Percentiles rank a stretch among this genome's conserved stretches.
These are phyloP conservation scores for Gymnorhina tibicen DNA, from an alignment of 2,113 vertebrate species.

Conservation along the genomic window DNA sequence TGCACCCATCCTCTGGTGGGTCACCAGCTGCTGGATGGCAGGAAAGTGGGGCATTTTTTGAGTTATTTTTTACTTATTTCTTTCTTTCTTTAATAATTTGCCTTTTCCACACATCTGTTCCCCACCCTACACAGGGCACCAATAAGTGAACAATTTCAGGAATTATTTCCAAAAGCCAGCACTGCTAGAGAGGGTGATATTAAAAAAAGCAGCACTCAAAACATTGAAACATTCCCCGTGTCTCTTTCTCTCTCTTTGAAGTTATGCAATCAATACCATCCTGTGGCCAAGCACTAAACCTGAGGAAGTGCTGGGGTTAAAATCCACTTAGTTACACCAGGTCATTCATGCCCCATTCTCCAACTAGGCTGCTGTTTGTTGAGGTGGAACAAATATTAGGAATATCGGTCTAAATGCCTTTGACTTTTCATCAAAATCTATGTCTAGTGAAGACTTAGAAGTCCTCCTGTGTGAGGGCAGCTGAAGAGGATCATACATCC, in stretches of 20 bases:
- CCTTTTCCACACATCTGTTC: background rate
- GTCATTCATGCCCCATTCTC: background rate
- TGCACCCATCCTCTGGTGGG: background rate
- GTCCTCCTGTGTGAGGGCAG: fast-evolving
- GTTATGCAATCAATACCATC: background rate
- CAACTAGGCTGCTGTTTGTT: background rate
- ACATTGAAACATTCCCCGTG: background rate
- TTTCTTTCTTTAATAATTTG: background rate
- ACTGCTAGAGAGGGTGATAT: background rate
- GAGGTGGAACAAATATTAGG: background rate
- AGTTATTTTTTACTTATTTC: background rate
- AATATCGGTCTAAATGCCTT: background rate
- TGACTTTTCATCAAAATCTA: background rate
- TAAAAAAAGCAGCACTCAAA: background rate
- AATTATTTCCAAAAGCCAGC: background rate
- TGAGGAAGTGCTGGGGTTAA: background rate
- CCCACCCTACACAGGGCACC: background rate
- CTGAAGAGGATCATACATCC: background rate
- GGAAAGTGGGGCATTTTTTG: background rate
- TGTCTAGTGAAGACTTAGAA: background rate
- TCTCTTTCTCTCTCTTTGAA: background rate
- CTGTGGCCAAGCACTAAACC: background rate
- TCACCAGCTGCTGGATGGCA: background rate
- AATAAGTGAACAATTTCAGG: background rate
- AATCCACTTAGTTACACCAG: background rate